phyloP scores from a whole-genome alignment of 2,888 invertebrate species.

The Platycheirus rosarum region DNA sequence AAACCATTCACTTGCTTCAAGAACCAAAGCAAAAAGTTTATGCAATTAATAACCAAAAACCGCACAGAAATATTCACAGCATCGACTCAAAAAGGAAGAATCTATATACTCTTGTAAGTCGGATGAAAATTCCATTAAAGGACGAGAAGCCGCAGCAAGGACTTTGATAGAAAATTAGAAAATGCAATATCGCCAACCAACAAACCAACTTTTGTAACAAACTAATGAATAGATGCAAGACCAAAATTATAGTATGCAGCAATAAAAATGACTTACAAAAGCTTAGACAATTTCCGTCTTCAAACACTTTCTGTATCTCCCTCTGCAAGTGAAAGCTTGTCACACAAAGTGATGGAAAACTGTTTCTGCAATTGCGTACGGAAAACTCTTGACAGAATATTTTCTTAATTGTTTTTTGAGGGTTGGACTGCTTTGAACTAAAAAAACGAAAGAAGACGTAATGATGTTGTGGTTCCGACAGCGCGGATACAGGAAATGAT shows the following conservation, averaged over 20 bases:
- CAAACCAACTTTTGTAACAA: no score
- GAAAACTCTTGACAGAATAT: constrained; percentile 9
- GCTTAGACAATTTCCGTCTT: constrained; percentile 16
- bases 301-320: no score
- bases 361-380: constrained; percentile 9
- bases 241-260: no score
- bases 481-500: constrained; percentile 14
- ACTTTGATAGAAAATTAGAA: constrained; percentile 25
- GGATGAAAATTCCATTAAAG: constrained; percentile 28
- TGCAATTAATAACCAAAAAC: constrained; percentile 20
- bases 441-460: not conserved
- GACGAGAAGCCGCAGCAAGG: constrained; percentile 2
- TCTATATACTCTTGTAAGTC: constrained; percentile 14
- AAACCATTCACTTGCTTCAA: not conserved
- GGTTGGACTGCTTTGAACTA: no score
- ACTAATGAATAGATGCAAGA: no score
- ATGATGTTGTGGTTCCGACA: not conserved
- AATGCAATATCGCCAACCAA: constrained; percentile 5
- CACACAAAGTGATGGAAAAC: constrained; percentile 10
- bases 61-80: not conserved
- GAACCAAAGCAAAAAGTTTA: constrained; percentile 6
- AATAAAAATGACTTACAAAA: no score
- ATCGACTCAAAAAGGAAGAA: not conserved
- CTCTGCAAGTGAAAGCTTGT: not conserved
- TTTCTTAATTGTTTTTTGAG: constrained; percentile 11